Evolutionary conservation across 53 echinoderm and acorn worm genomes (phyloP), one percentile per base, ranked within the genome.

Genomic region (Temnopleurus reevesii): DNA sequence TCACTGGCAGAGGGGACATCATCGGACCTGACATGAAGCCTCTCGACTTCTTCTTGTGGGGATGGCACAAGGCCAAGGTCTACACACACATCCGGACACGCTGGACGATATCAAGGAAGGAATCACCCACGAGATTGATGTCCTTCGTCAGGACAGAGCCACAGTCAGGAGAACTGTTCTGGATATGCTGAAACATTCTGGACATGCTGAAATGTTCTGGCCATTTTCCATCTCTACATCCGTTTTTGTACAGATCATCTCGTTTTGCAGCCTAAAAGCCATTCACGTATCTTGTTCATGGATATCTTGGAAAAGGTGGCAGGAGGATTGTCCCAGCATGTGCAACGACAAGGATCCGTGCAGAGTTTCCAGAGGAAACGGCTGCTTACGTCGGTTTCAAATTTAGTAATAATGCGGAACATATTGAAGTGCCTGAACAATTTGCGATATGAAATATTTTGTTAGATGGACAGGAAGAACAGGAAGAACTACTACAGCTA

Each of bases 271-370:
- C 51, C 9, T 91, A 84, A 41, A 64, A 64, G 76, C 49, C 84
- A 26, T 91, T 91, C 26, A 66, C 44, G 0, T 66, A 83, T 30
- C 45, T 45, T 47, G 81, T 65, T 5, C 90, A 83, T 66, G 83
- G 83, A 34, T 57, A 83, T 29, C 90, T 90, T 18, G 83, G 90
- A 9, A 90, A 83, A 35, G 83, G 64, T 47, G 71, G 82, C 34
- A 0, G 90, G 21, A 81, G 34, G 21, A 83, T 82, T 0, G 45
- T 90, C 5, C 90, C 83, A 28, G 49, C 90, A 49, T 83, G 83
- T 30, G 83, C 36, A 3, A 46, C 59, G 8, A 64, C 83, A 31
- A 66, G 56, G 19, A 82, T 90, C 26, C 83, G 66, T 34, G 26
- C 0, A 24, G 90, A 81, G 35, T 90, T 81, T 64, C 90, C 83